A percentile compares a stretch with the other conserved stretches of the same genome.
Evolutionary conservation across 2,888 invertebrate genomes (phyloP).

Genomic region (Panopea generosa): DNA sequence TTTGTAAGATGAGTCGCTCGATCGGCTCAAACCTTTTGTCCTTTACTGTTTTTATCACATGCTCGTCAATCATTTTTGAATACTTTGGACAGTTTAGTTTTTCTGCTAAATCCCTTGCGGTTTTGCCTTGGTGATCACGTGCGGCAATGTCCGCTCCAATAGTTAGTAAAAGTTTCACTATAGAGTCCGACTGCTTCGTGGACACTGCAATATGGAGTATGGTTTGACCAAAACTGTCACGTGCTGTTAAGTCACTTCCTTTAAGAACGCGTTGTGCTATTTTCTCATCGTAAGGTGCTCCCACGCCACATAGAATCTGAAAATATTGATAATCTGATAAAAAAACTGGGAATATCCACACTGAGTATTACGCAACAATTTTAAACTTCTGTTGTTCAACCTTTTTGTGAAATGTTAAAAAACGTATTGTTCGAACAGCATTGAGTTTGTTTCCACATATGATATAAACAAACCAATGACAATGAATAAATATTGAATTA

Average conservation of each 20-base stretch:
- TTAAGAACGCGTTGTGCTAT: slow-evolving; percentile 72
- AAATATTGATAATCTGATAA: no score
- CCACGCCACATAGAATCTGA: slow-evolving; percentile 74
- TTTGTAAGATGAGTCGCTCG: slow-evolving; percentile 80
- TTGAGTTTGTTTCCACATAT: no score
- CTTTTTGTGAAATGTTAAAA: no score
- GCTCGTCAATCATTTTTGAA: slow-evolving; percentile 70
- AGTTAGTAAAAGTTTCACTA: slow-evolving; percentile 60
- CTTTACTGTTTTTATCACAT: slow-evolving; percentile 72
- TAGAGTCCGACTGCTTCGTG: slow-evolving; percentile 65
- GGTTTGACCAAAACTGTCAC: slow-evolving; percentile 75
- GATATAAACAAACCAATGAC: no score
- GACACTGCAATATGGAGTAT: slow-evolving; percentile 74
- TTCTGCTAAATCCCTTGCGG: slow-evolving; percentile 72
- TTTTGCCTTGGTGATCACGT: slow-evolving; percentile 74
- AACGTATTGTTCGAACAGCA: no score
- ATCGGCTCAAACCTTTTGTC: slow-evolving; percentile 72
- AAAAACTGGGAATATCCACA: no score
- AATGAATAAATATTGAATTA: no score
- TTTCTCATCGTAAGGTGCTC: slow-evolving; percentile 71
- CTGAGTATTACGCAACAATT: no score
- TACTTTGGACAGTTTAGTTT: slow-evolving; percentile 64
- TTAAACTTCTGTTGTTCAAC: no score
- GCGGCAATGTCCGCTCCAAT: slow-evolving; percentile 72
- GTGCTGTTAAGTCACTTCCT: slow-evolving; percentile 72